Evolutionary conservation across 2,113 vertebrate species (phyloP).

Genomic region (Delphinapterus leucas): DNA sequence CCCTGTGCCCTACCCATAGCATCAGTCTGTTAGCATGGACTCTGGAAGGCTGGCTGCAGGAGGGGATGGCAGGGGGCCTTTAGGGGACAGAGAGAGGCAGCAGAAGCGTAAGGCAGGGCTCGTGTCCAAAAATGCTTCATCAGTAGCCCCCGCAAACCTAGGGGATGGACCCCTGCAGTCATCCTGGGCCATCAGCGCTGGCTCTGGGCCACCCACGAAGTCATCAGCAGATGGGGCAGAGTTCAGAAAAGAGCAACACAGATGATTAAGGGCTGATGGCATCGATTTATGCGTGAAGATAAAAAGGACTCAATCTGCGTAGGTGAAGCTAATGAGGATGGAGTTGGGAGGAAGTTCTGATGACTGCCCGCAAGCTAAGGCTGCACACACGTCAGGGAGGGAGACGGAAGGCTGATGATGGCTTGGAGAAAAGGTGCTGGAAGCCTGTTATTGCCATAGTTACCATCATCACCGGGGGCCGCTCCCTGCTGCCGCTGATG

Average conservation of each 20-base stretch:
- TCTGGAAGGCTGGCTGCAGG: not conserved
- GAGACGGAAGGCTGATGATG: not conserved
- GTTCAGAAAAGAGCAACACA: not conserved
- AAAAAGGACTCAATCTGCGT: not conserved
- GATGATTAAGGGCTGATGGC: not conserved
- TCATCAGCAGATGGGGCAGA: not conserved
- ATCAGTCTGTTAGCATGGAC: too few species aligned
- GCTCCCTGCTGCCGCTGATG: not conserved
- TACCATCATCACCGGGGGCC: not conserved
- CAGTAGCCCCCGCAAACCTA: not conserved
- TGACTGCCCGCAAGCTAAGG: not conserved
- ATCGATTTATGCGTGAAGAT: not conserved
- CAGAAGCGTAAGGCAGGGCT: not conserved
- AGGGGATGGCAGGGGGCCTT: not conserved
- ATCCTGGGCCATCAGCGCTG: accelerated
- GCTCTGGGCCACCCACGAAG: not conserved
- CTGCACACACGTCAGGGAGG: not conserved
- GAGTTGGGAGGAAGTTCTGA: not conserved
- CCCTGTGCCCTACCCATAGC: not conserved
- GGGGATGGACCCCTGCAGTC: not conserved
- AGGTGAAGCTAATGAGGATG: not conserved
- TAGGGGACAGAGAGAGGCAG: not conserved
- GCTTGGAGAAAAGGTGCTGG: not conserved
- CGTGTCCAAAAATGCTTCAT: not conserved
- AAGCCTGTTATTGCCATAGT: conserved; percentile 45